Conservation (phyloP, 2,113 vertebrate genomes). For the Nestor notabilis region DNA sequence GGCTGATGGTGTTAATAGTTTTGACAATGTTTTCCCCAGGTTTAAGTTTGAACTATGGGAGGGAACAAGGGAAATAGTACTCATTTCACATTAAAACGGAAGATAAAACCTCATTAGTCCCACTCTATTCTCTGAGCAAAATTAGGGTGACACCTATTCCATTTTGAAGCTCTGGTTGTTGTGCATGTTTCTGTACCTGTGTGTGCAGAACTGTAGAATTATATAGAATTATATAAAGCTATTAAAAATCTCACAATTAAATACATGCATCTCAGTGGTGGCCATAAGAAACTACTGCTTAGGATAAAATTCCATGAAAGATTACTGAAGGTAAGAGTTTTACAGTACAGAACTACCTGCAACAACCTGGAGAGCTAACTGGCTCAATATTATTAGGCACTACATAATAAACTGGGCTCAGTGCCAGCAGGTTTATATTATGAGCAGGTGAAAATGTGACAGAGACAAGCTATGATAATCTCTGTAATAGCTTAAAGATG, state of each 20-base stretch:
- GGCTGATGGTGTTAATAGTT: background rate
- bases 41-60: background rate
- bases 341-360: background rate
- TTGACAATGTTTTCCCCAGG: background rate
- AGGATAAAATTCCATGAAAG: background rate
- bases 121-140: background rate
- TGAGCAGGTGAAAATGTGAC: slow-evolving; percentile 2
- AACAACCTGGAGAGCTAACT: background rate
- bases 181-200: background rate
- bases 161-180: background rate
- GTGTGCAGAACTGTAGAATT: background rate
- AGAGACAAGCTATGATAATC: background rate
- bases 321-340: background rate
- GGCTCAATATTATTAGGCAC: background rate
- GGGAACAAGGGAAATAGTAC: background rate
- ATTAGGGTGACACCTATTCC: background rate
- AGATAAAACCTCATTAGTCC: background rate
- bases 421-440: background rate
- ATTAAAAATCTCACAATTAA: background rate
- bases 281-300: background rate
- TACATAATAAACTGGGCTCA: background rate
- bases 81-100: background rate
- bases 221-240: background rate
- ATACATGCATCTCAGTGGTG: background rate
- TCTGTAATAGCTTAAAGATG: background rate